A percentile compares a stretch with the other conserved stretches of the same genome.
Evolutionary conservation across 1,140 invertebrate species (phyloP).

Genomic region (Hydropsyche tenuis): DNA sequence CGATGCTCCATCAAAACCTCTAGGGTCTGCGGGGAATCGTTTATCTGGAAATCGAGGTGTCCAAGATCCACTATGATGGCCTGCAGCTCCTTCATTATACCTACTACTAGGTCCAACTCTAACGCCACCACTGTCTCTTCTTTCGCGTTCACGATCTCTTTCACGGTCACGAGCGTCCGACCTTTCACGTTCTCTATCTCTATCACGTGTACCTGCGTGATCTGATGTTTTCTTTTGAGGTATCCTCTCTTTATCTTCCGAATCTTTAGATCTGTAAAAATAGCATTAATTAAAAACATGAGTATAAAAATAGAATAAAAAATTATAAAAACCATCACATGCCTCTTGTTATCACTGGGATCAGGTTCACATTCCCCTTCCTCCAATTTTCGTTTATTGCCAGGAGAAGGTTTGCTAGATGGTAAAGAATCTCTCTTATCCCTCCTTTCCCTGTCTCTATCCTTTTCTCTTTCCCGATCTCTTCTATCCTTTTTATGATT

Average conservation of each 20-base stretch:
- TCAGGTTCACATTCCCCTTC: constrained; percentile 63
- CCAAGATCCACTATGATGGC: constrained; percentile 22
- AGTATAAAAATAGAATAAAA: constrained; percentile 8
- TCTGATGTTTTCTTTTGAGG: constrained; percentile 58
- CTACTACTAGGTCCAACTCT: constrained; percentile 34
- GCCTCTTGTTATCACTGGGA: constrained; percentile 57
- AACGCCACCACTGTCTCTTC: constrained; percentile 57
- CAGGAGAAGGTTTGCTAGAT: constrained; percentile 27
- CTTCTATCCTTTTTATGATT: constrained; percentile 43
- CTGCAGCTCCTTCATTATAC: constrained; percentile 11
- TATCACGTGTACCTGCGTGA: constrained; percentile 50
- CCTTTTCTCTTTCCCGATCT: constrained; percentile 47
- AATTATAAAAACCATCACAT: background rate
- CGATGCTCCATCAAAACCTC: constrained; percentile 36
- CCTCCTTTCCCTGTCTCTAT: constrained; percentile 43
- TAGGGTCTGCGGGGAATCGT: constrained; percentile 35
- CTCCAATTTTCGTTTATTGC: constrained; percentile 60
- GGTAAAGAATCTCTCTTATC: constrained; percentile 40
- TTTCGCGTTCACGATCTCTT: constrained; percentile 56
- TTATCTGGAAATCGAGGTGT: constrained; percentile 41
- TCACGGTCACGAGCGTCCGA: constrained; percentile 57
- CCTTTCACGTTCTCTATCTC: constrained; percentile 56
- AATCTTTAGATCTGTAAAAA: constrained; percentile 58
- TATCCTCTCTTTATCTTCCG: constrained; percentile 59
- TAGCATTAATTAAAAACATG: constrained; percentile 16